Base-by-base conservation (phyloP, 2,888 invertebrate genomes). In the Mimas tiliae region DNA sequence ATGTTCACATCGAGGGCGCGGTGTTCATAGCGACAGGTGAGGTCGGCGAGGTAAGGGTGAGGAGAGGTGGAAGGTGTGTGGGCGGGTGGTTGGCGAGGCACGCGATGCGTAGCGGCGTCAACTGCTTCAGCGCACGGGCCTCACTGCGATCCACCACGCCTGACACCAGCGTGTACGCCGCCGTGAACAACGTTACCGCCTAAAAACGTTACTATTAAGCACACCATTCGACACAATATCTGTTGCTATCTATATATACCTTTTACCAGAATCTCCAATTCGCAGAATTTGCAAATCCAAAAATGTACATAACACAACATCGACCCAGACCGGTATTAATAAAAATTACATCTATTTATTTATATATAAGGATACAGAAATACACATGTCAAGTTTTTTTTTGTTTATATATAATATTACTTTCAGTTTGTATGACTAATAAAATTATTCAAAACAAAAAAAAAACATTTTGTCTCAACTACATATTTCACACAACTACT, bases 141-240 rank as follows among this genome's bases (percentile, higher is more conserved):
- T 81, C 83, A 16, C 72, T 70, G 33, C 81, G 81, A 67, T 86
- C 87, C 75, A 86, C 68, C 68, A 84, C 83, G 48, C 78, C 76
- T 11, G 78, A 72, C 69, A 88, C 91, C 72, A 89, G 73, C 0
- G 78, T 80, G 74, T 89, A 90, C 3, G 88, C 84, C 4, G 85
- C 79, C 69, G 89, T 82, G 73, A 91, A 89, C 67, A 93, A 69
- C 0, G 91, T 87, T 69, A 88, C 85, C 21, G 89, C 84, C 92
- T 93, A 76, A 0, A 58, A 51, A 38, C 16, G 14, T n/a, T 42
- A 53, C 14, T 14, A 55, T 33, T 2, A 19, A 14, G 19, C 33
- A 62, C 19, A 16, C 33, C 1, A 55, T 6, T 27, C 21, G 4
- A 53, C 51, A 42, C 1, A 45, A 42, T 42, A 42, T 42, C 14